Conservation (phyloP, 2,888 invertebrate species). For the Epinotia nisella region DNA sequence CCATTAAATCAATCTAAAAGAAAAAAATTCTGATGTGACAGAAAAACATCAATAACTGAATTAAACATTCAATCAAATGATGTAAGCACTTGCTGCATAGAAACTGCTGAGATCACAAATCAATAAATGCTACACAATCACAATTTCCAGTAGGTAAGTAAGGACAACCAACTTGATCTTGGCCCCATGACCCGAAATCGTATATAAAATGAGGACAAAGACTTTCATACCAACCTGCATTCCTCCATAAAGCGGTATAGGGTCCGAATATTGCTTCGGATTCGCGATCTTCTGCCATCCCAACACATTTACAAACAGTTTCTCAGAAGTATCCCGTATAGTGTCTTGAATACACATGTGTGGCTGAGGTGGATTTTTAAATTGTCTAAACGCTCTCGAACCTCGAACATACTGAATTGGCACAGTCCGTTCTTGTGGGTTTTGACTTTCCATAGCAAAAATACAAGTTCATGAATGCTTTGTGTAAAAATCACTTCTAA, state of each 20-base stretch:
- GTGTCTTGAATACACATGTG: constrained; percentile 89
- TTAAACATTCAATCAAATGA: constrained; percentile 6
- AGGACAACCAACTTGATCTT: constrained; percentile 9
- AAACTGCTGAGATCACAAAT: constrained; percentile 44
- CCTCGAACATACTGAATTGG: constrained; percentile 85
- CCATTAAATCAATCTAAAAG: background rate
- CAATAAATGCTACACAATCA: constrained; percentile 27
- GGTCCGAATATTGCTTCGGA: constrained; percentile 87
- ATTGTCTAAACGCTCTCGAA: constrained; percentile 87
- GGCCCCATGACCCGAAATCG: constrained; percentile 31
- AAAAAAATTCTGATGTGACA: constrained; percentile 1
- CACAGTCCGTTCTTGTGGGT: constrained; percentile 71
- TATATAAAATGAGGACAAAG: constrained; percentile 26
- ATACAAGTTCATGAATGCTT: constrained; percentile 48
- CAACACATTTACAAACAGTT: constrained; percentile 87
- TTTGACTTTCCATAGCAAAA: constrained; percentile 77
- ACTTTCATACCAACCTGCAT: constrained; percentile 83
- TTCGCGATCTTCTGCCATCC: constrained; percentile 90
- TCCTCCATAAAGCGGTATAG: constrained; percentile 89
- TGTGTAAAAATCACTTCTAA: constrained; percentile 56
- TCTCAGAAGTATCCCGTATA: constrained; percentile 84
- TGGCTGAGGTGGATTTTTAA: constrained; percentile 90
- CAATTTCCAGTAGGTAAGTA: constrained; percentile 18
- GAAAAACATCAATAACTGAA: constrained; percentile 23
- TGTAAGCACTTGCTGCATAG: constrained; percentile 1